Evolutionary conservation across 2,113 vertebrate genomes (phyloP).

Genomic region (Synchiropus splendidus): DNA sequence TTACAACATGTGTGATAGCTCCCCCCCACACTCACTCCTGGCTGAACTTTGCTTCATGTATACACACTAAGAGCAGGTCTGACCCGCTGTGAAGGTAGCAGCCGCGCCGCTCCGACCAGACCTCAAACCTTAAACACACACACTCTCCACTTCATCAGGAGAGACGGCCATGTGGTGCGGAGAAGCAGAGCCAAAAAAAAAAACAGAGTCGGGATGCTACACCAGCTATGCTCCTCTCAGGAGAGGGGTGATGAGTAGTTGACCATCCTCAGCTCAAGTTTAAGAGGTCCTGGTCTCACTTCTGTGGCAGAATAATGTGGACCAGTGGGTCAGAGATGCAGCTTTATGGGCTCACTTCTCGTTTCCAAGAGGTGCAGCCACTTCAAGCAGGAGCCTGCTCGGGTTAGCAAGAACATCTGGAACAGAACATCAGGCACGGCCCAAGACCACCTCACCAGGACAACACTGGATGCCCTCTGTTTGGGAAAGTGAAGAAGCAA

Average conservation of each 20-base stretch:
- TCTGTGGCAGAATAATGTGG: conserved; percentile 31
- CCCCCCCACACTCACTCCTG: conserved; percentile 26
- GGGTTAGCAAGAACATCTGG: conserved; percentile 37
- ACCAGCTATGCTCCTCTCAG: conserved; percentile 8
- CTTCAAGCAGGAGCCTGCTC: not conserved
- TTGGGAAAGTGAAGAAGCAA: no score
- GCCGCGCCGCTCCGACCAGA: conserved; percentile 11
- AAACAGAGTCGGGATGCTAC: conserved; percentile 28
- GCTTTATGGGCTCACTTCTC: conserved; percentile 42
- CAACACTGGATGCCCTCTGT: no score
- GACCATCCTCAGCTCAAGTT: conserved; percentile 14
- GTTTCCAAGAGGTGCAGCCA: conserved; percentile 52
- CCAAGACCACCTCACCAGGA: no score
- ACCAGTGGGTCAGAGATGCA: conserved; percentile 23
- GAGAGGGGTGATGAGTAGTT: conserved; percentile 42
- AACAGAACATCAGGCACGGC: conserved; percentile 1
- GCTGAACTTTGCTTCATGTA: conserved; percentile 45
- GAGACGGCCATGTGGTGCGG: not conserved
- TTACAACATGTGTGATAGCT: conserved; percentile 35
- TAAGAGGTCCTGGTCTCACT: conserved; percentile 7
- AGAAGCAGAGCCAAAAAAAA: conserved; percentile 13
- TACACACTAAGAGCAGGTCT: conserved; percentile 21
- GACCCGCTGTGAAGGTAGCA: conserved; percentile 20
- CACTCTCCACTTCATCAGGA: not conserved
- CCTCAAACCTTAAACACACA: conserved; percentile 19